Evolutionary conservation across 2,888 invertebrate species (phyloP).

Genomic region (Serrognathus titanus): DNA sequence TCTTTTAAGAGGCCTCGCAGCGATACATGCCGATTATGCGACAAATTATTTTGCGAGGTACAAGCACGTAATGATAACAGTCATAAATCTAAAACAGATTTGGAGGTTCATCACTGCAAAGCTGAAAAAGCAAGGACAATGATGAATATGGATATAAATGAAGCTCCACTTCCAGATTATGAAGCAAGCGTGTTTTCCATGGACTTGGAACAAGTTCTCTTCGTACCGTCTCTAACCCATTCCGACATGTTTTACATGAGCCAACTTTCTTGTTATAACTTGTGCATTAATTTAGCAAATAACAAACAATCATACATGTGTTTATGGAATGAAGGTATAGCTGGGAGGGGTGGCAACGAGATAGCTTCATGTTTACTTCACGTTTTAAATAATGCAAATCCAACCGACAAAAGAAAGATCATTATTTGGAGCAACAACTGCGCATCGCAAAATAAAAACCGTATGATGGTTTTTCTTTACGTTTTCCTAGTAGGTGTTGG

Average conservation of each 20-base stretch:
- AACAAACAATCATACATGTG: slow-evolving; percentile 27
- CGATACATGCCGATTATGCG: too few relatives aligned
- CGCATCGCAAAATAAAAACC: background rate
- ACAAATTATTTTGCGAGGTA: too few relatives aligned
- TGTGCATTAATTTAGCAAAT: background rate
- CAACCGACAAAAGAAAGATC: slow-evolving; percentile 5
- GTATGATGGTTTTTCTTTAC: slow-evolving; percentile 17
- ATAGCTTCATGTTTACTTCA: slow-evolving; percentile 18
- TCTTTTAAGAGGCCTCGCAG: too few relatives aligned
- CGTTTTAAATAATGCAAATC: background rate
- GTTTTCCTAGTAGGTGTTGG: slow-evolving; percentile 13
- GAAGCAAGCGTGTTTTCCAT: slow-evolving; percentile 9
- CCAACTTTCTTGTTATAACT: slow-evolving; percentile 8
- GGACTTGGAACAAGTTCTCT: slow-evolving; percentile 15
- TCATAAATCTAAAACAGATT: background rate
- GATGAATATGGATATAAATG: slow-evolving; percentile 5
- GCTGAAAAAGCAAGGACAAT: slow-evolving; percentile 3
- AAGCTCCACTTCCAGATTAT: slow-evolving; percentile 3
- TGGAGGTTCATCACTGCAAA: slow-evolving; percentile 8
- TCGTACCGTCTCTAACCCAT: slow-evolving; percentile 4
- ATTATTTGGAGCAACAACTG: slow-evolving; percentile 22
- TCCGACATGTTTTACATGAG: slow-evolving; percentile 6
- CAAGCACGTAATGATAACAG: too few relatives aligned
- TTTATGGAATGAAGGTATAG: slow-evolving; percentile 28
- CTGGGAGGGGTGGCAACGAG: slow-evolving; percentile 28